Base-by-base conservation (phyloP, 2,797 vertebrate species). In the Acrossocheilus wenchowensis region DNA sequence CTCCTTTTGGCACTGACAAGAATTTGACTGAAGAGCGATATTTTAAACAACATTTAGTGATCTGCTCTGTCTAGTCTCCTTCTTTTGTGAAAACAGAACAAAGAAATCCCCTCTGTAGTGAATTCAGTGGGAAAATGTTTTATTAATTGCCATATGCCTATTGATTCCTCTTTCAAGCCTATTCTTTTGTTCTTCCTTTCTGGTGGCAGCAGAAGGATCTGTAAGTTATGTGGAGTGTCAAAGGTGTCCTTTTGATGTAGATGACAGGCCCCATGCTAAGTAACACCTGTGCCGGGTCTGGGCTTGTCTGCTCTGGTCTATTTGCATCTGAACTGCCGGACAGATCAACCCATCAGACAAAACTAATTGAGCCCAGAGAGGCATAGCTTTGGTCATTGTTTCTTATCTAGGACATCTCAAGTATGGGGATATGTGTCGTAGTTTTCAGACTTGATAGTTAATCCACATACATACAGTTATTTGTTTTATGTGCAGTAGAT, bases 131-230 rank as follows among this genome's bases (percentile, higher is more conserved):
- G 86, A 96, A 96, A 96, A 96, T 97, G 96, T 97, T 96, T 97
- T 97, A 97, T 97, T 97, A 97, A 97, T 96, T 97, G 95, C 96
- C 96, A 96, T 97, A 97, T 97, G 96, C 96, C 96, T 96, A 96
- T 97, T 97, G 96, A 96, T 97, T 96, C 96, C 95, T 96, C 96
- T 97, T 97, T 97, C 96, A 97, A 96, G 96, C 96, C 93, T 92
- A 92, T 95, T 96, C 96, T 97, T 97, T 97, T 97, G 96, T 97
- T 96, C 96, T 96, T 95, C 94, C 96, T 95, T 97, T 96, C 96
- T 96, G 96, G 95, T 96, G 96, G 96, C 96, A 96, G 96, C 96
- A 96, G 96, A 96, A 96, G 96, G 96, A 96, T 96, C 96, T 96
- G 96, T 96, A 96, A 97, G 95, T 96, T 97, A 96, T 96, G 96